phyloP scores from a whole-genome alignment of 2,797 vertebrate genomes.

The Chelmon rostratus region DNA sequence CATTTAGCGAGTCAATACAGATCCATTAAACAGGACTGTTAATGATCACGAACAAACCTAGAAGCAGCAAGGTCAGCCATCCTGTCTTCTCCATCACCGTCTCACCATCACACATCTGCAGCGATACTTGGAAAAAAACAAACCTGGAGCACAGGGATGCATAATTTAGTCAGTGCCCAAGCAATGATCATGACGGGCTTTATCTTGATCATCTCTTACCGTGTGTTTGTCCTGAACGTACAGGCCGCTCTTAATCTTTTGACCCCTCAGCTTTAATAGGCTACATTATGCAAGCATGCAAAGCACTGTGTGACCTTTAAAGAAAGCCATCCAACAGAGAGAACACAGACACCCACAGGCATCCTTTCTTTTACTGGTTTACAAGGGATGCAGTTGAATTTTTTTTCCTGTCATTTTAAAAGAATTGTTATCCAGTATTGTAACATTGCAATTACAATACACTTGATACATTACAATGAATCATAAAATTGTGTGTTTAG shows the following conservation, averaged over 20 bases:
- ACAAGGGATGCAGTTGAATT: background rate
- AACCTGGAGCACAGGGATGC: background rate
- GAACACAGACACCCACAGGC: background rate
- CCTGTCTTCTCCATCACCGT: background rate
- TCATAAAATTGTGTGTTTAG: too few species aligned
- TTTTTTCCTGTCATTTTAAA: background rate
- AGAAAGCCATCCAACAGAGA: fast-evolving
- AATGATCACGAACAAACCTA: background rate
- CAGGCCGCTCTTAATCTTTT: background rate
- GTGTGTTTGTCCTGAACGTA: background rate
- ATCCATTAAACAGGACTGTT: background rate
- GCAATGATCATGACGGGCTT: background rate
- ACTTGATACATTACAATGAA: too few species aligned
- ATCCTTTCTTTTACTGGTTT: too few species aligned
- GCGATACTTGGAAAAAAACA: background rate
- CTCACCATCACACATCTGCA: background rate
- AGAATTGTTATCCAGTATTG: background rate
- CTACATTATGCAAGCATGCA: constrained; percentile 4
- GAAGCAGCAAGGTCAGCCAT: constrained; percentile 2
- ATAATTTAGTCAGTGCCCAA: background rate
- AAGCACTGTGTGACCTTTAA: background rate
- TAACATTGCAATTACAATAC: too few species aligned
- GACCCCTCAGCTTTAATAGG: background rate
- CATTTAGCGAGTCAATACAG: constrained; percentile 2
- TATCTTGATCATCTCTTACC: background rate